phyloP scores from a whole-genome alignment of 1,140 invertebrate genomes.

The Drosophila hydei region DNA sequence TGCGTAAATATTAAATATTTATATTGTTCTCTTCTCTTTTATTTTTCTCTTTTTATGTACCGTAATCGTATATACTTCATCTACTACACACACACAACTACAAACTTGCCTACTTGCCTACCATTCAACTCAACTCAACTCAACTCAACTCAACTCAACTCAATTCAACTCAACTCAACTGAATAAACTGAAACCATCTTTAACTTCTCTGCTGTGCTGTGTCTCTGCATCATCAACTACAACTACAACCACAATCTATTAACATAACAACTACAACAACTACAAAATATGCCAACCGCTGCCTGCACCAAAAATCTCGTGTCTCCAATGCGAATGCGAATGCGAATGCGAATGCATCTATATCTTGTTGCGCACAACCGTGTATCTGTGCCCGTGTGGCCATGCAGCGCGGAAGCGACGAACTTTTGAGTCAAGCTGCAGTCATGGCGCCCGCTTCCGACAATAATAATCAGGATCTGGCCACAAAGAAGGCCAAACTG shows the following conservation, averaged over 20 bases:
- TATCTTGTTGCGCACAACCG: slow-evolving; percentile 24
- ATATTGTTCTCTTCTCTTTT: slow-evolving; percentile 82
- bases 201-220: slow-evolving; percentile 76
- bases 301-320: slow-evolving; percentile 27
- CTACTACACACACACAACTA: slow-evolving; percentile 80
- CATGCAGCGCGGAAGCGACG: slow-evolving; percentile 96
- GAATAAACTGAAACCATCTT: slow-evolving; percentile 71
- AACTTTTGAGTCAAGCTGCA: slow-evolving; percentile 96
- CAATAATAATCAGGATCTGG: slow-evolving; percentile 95
- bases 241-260: slow-evolving; percentile 42
- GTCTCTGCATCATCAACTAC: slow-evolving; percentile 53
- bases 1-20: slow-evolving; percentile 82
- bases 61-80: slow-evolving; percentile 77
- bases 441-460: slow-evolving; percentile 96
- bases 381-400: slow-evolving; percentile 2
- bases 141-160: slow-evolving; percentile 45
- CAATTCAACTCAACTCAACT: slow-evolving; percentile 46
- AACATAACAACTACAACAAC: slow-evolving; percentile 24
- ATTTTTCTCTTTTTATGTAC: slow-evolving; percentile 82
- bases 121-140: slow-evolving; percentile 44
- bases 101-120: slow-evolving; percentile 52
- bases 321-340: slow-evolving; percentile 16
- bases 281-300: slow-evolving; percentile 12
- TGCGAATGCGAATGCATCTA: slow-evolving; percentile 18
- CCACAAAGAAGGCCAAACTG: slow-evolving; percentile 94